These are phyloP conservation scores for Orius insidiosus DNA, from an alignment of 1,140 invertebrate genomes.

Conservation along the genomic window DNA sequence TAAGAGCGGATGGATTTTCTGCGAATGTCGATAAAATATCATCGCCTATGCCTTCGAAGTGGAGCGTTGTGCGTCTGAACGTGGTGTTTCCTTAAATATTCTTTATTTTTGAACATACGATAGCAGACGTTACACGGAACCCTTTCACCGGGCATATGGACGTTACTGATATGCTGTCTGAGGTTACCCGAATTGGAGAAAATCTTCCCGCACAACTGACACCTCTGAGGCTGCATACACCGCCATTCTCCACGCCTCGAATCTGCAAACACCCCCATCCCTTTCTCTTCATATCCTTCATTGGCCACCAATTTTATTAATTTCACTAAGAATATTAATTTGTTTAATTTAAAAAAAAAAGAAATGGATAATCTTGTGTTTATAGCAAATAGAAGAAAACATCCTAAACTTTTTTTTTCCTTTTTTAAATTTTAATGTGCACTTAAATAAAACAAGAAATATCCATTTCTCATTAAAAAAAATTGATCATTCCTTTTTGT, in stretches of 20 bases:
- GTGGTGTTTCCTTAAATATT: conserved; percentile 50
- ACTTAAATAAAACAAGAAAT: conserved; percentile 3
- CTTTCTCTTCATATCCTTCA: not conserved
- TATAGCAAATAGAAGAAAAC: too few species aligned
- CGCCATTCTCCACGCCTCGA: conserved; percentile 19
- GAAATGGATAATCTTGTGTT: too few species aligned
- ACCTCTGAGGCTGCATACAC: conserved; percentile 25
- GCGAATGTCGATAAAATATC: not conserved
- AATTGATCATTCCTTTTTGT: not conserved
- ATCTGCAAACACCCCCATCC: conserved; percentile 11
- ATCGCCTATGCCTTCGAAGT: conserved; percentile 14
- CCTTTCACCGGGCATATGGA: conserved; percentile 45
- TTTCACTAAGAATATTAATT: too few species aligned
- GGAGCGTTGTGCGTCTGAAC: conserved; percentile 38
- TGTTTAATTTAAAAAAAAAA: too few species aligned
- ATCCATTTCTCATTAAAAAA: not conserved
- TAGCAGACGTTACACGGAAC: conserved; percentile 45
- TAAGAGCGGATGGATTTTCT: too few species aligned
- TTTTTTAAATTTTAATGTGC: too few species aligned
- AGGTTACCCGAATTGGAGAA: conserved; percentile 48
- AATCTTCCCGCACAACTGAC: conserved; percentile 45
- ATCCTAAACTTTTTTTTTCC: not conserved
- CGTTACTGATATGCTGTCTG: conserved; percentile 55
- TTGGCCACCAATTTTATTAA: too few species aligned
- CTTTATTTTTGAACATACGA: conserved; percentile 50